phyloP scores from a whole-genome alignment of 2,888 invertebrate genomes.

The Siphonodentalium dalli region DNA sequence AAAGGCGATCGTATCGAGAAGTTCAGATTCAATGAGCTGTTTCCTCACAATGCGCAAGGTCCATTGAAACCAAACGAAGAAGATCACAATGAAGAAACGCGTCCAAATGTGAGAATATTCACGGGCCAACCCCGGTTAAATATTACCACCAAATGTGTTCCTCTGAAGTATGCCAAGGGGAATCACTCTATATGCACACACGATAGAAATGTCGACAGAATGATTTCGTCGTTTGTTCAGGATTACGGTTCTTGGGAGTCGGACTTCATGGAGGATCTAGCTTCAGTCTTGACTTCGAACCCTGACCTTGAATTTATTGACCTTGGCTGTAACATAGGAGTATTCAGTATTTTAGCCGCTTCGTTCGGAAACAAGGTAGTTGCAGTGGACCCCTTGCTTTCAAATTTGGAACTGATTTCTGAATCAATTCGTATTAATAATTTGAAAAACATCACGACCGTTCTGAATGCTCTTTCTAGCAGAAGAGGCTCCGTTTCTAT shows the following conservation, averaged over 20 bases:
- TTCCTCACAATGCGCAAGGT: no score
- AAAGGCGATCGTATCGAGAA: no score
- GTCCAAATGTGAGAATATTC: no score
- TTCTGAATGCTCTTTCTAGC: constrained; percentile 43
- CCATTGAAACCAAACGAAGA: no score
- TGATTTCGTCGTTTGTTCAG: constrained; percentile 36
- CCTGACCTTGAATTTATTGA: constrained; percentile 32
- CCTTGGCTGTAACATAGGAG: constrained; percentile 42
- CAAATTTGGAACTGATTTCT: constrained; percentile 29
- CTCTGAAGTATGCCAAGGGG: no score
- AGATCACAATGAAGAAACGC: no score
- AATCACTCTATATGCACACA: constrained; percentile 35
- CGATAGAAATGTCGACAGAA: constrained; percentile 27
- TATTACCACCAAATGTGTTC: no score
- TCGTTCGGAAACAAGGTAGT: constrained; percentile 34
- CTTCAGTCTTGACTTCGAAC: constrained; percentile 18
- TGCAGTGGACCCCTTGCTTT: constrained; percentile 32
- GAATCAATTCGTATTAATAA: constrained; percentile 26
- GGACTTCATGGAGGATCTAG: constrained; percentile 33
- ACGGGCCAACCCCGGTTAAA: no score
- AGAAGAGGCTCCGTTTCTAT: constrained; percentile 26
- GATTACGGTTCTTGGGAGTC: constrained; percentile 41
- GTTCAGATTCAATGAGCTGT: no score
- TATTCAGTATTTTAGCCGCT: constrained; percentile 35
- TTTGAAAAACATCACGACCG: constrained; percentile 31